These are phyloP conservation scores for Caranx melampygus DNA, from an alignment of 2,113 vertebrate species.

Conservation along the genomic window DNA sequence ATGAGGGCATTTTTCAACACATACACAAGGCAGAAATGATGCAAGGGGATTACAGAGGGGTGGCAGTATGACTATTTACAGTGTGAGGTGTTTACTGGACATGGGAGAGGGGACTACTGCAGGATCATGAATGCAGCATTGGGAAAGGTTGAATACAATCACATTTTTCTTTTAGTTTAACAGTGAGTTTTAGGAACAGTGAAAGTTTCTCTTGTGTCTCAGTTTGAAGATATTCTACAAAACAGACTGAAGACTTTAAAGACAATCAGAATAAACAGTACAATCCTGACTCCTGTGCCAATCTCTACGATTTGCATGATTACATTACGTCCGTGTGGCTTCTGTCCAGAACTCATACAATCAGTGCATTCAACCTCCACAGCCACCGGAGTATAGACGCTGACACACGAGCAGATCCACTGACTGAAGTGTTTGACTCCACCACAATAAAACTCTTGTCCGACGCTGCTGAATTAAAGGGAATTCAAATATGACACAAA, in stretches of 20 bases:
- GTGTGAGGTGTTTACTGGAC: neutral
- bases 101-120: neutral
- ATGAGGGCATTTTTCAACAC: neutral
- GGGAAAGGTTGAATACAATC: neutral
- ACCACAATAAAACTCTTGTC: constrained; percentile 5
- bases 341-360: neutral
- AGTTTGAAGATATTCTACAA: too few species aligned
- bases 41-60: neutral
- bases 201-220: too few species aligned
- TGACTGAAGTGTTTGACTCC: neutral
- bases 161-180: neutral
- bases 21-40: neutral
- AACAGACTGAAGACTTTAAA: too few species aligned
- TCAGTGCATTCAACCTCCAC: neutral
- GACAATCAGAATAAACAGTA: too few species aligned
- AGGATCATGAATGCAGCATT: neutral
- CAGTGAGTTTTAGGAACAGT: too few species aligned
- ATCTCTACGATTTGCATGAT: neutral
- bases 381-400: neutral
- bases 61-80: neutral
- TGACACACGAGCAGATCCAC: neutral
- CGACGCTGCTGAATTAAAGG: too few species aligned
- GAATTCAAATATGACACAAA: too few species aligned
- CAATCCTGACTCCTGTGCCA: neutral
- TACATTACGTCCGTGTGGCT: neutral